Evolutionary conservation across 2,888 invertebrate genomes (phyloP).

Genomic region (Eristalinus aeneus): DNA sequence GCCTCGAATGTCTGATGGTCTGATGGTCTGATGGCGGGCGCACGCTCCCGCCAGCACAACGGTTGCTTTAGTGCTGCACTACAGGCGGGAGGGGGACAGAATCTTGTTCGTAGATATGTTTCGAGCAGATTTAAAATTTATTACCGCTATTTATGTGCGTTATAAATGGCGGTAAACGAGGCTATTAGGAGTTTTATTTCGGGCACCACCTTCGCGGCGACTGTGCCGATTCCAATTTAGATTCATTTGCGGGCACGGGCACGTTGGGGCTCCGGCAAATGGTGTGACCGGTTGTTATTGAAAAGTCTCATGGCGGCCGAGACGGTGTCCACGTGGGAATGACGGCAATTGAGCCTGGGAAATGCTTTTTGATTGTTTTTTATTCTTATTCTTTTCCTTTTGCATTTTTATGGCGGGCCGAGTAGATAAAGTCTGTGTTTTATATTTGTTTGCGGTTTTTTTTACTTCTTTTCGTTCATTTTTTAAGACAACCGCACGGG

Average conservation of each 20-base stretch:
- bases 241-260: background rate
- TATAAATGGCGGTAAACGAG: slow-evolving; percentile 50
- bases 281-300: slow-evolving; percentile 45
- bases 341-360: background rate
- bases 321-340: background rate
- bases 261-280: background rate
- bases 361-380: slow-evolving; percentile 47
- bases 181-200: slow-evolving; percentile 48
- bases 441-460: background rate
- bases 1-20: slow-evolving; percentile 13
- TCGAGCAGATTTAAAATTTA: slow-evolving; percentile 67
- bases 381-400: background rate
- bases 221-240: background rate
- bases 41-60: slow-evolving; percentile 1
- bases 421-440: slow-evolving; percentile 39
- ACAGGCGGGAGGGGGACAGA: slow-evolving; percentile 3
- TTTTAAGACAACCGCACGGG: background rate
- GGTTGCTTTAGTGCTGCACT: slow-evolving; percentile 44
- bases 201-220: background rate
- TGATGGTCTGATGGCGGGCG: slow-evolving; percentile 5
- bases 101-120: slow-evolving; percentile 42
- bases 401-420: slow-evolving; percentile 29
- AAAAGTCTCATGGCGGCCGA: background rate
- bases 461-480: background rate
- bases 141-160: slow-evolving; percentile 60